A percentile compares a stretch with the other conserved stretches of the same genome.
Evolutionary conservation across 2,888 invertebrate genomes (phyloP).

Genomic region (Ferdinandea cuprea): DNA sequence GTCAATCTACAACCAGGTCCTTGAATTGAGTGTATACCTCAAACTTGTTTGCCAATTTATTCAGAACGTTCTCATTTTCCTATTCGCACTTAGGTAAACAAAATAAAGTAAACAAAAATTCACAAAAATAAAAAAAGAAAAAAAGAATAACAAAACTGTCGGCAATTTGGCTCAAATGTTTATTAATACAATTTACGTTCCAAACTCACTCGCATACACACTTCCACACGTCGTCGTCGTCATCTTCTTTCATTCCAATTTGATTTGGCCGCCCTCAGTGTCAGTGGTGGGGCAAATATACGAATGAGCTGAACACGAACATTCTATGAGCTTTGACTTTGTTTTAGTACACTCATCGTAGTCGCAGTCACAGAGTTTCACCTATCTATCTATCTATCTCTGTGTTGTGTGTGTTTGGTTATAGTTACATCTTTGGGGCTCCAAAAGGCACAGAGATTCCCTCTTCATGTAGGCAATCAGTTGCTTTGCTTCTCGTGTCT

Average conservation of each 20-base stretch:
- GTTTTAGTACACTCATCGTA: not conserved
- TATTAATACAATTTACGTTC: slow-evolving; percentile 65
- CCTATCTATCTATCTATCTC: too few species aligned
- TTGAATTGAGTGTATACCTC: slow-evolving; percentile 21
- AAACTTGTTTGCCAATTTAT: slow-evolving; percentile 44
- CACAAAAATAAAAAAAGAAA: not conserved
- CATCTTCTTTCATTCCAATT: too few species aligned
- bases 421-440: slow-evolving; percentile 1
- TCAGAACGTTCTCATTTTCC: slow-evolving; percentile 24
- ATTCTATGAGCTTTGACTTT: slow-evolving; percentile 24
- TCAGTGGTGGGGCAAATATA: not conserved
- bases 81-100: slow-evolving; percentile 56
- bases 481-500: slow-evolving; percentile 26
- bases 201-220: slow-evolving; percentile 18
- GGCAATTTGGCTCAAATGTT: slow-evolving; percentile 62
- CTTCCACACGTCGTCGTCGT: slow-evolving; percentile 8
- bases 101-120: slow-evolving; percentile 39
- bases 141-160: slow-evolving; percentile 11
- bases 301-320: slow-evolving; percentile 28
- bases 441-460: slow-evolving; percentile 32
- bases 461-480: slow-evolving; percentile 44
- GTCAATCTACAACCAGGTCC: slow-evolving; percentile 38
- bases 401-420: slow-evolving; percentile 1
- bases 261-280: slow-evolving; percentile 6
- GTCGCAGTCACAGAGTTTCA: not conserved